Evolutionary conservation across 23 tunicate genomes (phyloP).

Genomic region (Phallusia fumigata): DNA sequence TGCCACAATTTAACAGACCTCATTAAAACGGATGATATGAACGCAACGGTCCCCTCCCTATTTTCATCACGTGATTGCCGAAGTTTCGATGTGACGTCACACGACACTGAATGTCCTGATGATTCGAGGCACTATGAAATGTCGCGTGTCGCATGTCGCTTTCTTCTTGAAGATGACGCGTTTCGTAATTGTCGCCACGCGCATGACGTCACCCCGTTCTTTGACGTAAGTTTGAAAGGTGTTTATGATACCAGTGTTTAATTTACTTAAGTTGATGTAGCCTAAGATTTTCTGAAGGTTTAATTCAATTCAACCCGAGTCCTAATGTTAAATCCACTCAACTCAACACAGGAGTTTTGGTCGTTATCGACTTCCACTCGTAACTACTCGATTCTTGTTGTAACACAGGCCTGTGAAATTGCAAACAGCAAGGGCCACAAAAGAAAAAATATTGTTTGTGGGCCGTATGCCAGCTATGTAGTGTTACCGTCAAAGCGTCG

Average conservation of each 20-base stretch:
- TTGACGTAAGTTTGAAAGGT: slow-evolving; percentile 6
- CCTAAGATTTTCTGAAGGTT: background rate
- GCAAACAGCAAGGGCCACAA: no score
- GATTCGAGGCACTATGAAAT: background rate
- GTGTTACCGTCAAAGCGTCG: no score
- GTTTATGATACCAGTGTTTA: no score
- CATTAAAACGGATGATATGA: background rate
- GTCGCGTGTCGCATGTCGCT: background rate
- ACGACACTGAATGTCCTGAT: background rate
- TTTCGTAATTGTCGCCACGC: slow-evolving; percentile 1
- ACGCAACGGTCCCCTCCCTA: background rate
- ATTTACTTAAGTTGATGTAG: background rate
- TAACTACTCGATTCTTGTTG: no score
- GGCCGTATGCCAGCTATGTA: no score
- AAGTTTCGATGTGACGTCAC: background rate
- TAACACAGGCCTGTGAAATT: background rate
- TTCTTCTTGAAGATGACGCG: slow-evolving; percentile 12
- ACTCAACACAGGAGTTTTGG: background rate
- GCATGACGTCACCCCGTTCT: slow-evolving; percentile 12
- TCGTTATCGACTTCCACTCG: no score
- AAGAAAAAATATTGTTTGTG: no score
- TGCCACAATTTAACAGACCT: background rate
- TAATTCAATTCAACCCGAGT: background rate
- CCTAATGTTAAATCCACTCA: background rate
- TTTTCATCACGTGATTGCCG: slow-evolving; percentile 6